Conservation (phyloP, 1,140 invertebrate species). For the Penaeus vannamei region DNA sequence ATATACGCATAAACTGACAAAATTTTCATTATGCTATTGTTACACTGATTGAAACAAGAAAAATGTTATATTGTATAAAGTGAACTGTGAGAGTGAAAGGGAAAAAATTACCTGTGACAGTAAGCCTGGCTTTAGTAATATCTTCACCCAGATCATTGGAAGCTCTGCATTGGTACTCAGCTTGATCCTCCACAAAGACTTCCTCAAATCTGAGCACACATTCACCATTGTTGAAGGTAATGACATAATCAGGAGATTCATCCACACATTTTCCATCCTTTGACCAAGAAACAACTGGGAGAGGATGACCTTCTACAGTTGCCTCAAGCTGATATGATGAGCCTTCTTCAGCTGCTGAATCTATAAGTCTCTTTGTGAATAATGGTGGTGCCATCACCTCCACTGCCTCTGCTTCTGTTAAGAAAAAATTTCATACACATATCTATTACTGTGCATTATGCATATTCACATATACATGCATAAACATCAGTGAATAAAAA, state of each 20-base stretch:
- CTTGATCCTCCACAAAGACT: conserved; percentile 77
- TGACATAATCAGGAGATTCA: conserved; percentile 80
- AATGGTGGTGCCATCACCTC: conserved; percentile 79
- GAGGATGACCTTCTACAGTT: conserved; percentile 77
- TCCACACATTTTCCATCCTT: conserved; percentile 83
- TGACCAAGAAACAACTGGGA: conserved; percentile 85
- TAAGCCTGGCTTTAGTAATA: conserved; percentile 72
- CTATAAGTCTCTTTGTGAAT: conserved; percentile 78
- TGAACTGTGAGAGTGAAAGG: no score
- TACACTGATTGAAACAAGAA: no score
- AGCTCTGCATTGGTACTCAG: conserved; percentile 76
- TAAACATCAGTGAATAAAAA: neutral
- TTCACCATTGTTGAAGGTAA: conserved; percentile 75
- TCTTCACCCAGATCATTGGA: conserved; percentile 75
- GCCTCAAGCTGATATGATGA: conserved; percentile 78
- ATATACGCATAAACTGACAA: neutral
- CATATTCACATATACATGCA: neutral
- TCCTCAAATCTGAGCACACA: conserved; percentile 78
- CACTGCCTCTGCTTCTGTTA: conserved; percentile 78
- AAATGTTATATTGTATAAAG: no score
- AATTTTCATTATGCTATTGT: neutral
- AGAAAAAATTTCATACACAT: conserved; percentile 25
- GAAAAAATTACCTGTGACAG: conserved; percentile 72
- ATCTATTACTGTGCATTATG: neutral
- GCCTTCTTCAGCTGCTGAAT: conserved; percentile 79